Evolutionary conservation across 1,140 invertebrate species (phyloP).

Genomic region (Drosophila dunni): DNA sequence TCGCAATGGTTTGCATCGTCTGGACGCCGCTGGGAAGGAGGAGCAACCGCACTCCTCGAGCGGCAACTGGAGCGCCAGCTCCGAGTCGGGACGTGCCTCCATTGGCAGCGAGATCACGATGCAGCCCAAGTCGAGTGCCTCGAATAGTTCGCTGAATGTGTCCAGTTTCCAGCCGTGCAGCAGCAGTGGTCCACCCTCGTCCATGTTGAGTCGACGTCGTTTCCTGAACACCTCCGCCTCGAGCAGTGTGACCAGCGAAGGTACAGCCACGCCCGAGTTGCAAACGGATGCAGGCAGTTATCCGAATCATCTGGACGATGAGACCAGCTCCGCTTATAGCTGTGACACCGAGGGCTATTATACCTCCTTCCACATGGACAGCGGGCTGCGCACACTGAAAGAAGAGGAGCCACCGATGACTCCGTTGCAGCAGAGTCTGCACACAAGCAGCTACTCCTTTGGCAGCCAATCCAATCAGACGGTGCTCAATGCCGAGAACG

Average conservation of each 20-base stretch:
- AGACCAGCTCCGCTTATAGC: conserved; percentile 96
- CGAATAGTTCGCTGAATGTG: conserved; percentile 88
- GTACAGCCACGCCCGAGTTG: conserved; percentile 93
- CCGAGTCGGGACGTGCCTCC: conserved; percentile 93
- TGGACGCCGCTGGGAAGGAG: conserved; percentile 85
- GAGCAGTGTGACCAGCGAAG: conserved; percentile 93
- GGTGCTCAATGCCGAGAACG: conserved; percentile 90
- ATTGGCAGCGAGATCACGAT: conserved; percentile 93
- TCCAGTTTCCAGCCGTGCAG: conserved; percentile 86
- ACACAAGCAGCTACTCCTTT: conserved; percentile 86
- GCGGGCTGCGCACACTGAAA: conserved; percentile 93
- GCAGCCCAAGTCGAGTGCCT: conserved; percentile 89
- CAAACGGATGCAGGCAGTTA: conserved; percentile 87
- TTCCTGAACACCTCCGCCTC: conserved; percentile 91
- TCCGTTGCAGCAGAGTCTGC: conserved; percentile 87
- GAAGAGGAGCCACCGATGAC: conserved; percentile 91
- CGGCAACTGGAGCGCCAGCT: conserved; percentile 97
- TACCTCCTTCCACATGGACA: conserved; percentile 98
- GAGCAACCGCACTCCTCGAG: conserved; percentile 95
- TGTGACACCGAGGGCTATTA: conserved; percentile 99
- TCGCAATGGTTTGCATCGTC: conserved; percentile 85
- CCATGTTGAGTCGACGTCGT: conserved; percentile 88
- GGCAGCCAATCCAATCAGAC: conserved; percentile 86
- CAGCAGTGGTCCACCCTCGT: conserved; percentile 88
- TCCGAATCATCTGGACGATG: conserved; percentile 89